phyloP scores from a whole-genome alignment of 2,888 invertebrate species.

The Acanthosepion lycidas region DNA sequence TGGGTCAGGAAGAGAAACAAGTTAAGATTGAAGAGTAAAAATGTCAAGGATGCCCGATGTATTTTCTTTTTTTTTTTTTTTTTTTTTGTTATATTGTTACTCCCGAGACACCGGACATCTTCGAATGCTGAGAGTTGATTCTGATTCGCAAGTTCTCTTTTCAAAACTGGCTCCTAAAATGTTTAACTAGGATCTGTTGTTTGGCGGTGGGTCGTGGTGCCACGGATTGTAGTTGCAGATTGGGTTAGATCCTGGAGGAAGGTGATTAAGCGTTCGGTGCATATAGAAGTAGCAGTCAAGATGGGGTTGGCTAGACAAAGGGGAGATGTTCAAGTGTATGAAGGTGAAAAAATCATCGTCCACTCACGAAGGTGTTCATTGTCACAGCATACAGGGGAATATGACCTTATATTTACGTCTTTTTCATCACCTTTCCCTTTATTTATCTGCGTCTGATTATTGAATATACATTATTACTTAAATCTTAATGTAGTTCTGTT shows the following conservation, averaged over 20 bases:
- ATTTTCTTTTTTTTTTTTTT: not conserved
- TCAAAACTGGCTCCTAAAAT: not conserved
- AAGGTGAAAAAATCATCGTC: no score
- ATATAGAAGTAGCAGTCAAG: not conserved
- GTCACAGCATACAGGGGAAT: not conserved
- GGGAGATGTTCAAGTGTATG: not conserved
- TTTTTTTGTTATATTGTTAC: not conserved
- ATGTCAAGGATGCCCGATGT: not conserved
- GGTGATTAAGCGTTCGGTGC: not conserved
- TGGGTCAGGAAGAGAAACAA: not conserved
- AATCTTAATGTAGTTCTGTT: no score
- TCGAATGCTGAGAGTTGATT: not conserved
- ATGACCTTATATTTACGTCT: not conserved
- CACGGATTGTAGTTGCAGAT: not conserved
- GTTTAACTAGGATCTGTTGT: not conserved
- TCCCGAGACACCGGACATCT: not conserved
- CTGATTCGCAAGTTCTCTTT: not conserved
- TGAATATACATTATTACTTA: no score
- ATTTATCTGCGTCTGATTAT: not conserved
- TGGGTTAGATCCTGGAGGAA: not conserved
- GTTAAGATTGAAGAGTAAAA: no score
- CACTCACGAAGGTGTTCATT: not conserved
- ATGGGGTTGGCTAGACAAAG: not conserved
- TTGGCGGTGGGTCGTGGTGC: not conserved
- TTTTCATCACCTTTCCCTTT: no score